Evolutionary conservation across 1,140 invertebrate genomes (phyloP).

Genomic region (Pachyrhynchus sulphureomaculatus): DNA sequence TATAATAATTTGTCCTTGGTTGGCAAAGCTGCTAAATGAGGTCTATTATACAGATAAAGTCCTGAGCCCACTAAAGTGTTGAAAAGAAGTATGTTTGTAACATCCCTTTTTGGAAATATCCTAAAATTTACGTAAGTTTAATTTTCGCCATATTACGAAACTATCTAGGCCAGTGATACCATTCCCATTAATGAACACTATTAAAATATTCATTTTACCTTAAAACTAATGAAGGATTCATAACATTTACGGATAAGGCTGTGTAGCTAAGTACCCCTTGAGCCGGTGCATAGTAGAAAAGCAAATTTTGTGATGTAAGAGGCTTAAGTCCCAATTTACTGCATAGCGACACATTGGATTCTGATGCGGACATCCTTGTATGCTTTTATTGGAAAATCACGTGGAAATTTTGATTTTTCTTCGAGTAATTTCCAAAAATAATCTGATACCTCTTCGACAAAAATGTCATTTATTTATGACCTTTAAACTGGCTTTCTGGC

Average conservation of each 20-base stretch:
- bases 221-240: conserved; percentile 63
- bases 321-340: conserved; percentile 59
- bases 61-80: conserved; percentile 61
- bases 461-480: not conserved
- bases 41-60: conserved; percentile 64
- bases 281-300: conserved; percentile 63
- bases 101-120: conserved; percentile 59
- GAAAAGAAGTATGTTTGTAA: conserved; percentile 61
- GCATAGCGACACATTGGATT: conserved; percentile 25
- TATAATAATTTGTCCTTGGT: conserved; percentile 53
- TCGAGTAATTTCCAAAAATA: conserved; percentile 26
- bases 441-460: not conserved
- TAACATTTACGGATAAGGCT: conserved; percentile 64
- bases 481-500: not conserved
- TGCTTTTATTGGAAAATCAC: conserved; percentile 11
- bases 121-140: conserved; percentile 50
- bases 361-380: conserved; percentile 16
- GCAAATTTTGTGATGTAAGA: conserved; percentile 59
- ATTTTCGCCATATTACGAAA: not conserved
- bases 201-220: conserved; percentile 56
- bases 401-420: conserved; percentile 22
- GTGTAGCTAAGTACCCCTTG: conserved; percentile 62
- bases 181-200: too few relatives aligned
- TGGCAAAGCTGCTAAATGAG: conserved; percentile 56
- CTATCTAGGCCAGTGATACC: too few relatives aligned